Base-by-base conservation (phyloP, 2,113 vertebrate genomes). In the Pluvianellus socialis region DNA sequence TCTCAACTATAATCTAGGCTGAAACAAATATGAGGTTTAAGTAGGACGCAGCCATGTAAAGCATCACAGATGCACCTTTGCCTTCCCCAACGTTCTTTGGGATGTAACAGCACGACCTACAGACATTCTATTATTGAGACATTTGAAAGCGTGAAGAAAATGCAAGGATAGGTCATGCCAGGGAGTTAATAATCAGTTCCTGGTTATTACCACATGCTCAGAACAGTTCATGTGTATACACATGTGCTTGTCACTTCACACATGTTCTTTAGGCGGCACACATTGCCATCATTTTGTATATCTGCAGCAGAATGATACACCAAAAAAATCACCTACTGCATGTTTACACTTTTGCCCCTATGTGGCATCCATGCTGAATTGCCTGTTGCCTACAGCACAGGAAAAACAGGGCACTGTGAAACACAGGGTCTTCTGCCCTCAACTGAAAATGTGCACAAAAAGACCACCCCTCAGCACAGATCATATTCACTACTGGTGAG, bases 261-360 rank as follows among this genome's bases (percentile, higher is more conserved):
- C 75, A 40, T 13, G 24, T 67, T 74, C 88, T 79, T 85, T 12
- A 82, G 23, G 52, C 27, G 66, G 52, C 28, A 59, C 12, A 49
- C 0, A 0, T 6, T 55, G 63, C 16, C 40, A n/a, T 81, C 66
- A 4, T 85, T 86, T 79, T 56, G 67, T 9, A 0, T 9, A 44
- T 22, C 44, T 79, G 56, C 35, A 79, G 59, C 2, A 87, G 70
- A 84, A 84, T 9, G 10, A 67, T 49, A 33, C 30, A 82, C 20
- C 19, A 74, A 70, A 38, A 38, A 86, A 74, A 30, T 3, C 6
- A 1, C 23, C 32, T 53, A 26, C n/a, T 42, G 27, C 30, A 58
- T 12, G 7, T 79, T 91, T 71, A 71, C 2, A 20, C 14, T 70
- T 87, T 22, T 21, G 3, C 19, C 23, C 22, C 4, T 13, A 4